A percentile compares a stretch with the other conserved stretches of the same genome.
Evolutionary conservation across 2,113 vertebrate species (phyloP).

Genomic region (Trogon surrucura): DNA sequence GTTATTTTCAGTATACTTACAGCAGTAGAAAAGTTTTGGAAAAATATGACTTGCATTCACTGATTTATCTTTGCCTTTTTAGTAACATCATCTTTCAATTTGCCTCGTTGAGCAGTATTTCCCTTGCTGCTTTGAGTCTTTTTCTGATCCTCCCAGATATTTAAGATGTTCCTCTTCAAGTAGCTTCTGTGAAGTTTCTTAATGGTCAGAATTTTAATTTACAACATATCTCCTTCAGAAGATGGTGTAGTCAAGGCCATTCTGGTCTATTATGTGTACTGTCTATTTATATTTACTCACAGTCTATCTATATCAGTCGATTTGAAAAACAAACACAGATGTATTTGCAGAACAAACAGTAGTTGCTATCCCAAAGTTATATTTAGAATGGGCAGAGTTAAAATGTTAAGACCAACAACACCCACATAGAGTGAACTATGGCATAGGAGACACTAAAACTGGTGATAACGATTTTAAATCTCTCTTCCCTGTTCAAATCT

Average conservation of each 20-base stretch:
- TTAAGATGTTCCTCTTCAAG: background rate
- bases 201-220: background rate
- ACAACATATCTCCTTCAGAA: background rate
- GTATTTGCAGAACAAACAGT: conserved; percentile 25
- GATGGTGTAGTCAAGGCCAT: background rate
- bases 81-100: background rate
- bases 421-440: background rate
- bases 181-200: background rate
- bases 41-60: background rate
- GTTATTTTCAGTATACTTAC: background rate
- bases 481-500: background rate
- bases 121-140: background rate
- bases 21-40: background rate
- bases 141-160: background rate
- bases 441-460: background rate
- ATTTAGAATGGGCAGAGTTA: background rate
- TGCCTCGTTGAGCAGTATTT: background rate
- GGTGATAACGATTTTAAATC: background rate
- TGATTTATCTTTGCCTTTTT: background rate
- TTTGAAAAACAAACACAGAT: background rate
- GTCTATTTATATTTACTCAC: conserved; percentile 9
- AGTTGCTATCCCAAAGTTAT: background rate
- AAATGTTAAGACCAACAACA: background rate
- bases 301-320: background rate
- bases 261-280: background rate